Percentiles rank a stretch among this genome's conserved stretches.
Evolutionary conservation across 2,113 vertebrate genomes (phyloP).

Genomic region (Mandrillus leucophaeus): DNA sequence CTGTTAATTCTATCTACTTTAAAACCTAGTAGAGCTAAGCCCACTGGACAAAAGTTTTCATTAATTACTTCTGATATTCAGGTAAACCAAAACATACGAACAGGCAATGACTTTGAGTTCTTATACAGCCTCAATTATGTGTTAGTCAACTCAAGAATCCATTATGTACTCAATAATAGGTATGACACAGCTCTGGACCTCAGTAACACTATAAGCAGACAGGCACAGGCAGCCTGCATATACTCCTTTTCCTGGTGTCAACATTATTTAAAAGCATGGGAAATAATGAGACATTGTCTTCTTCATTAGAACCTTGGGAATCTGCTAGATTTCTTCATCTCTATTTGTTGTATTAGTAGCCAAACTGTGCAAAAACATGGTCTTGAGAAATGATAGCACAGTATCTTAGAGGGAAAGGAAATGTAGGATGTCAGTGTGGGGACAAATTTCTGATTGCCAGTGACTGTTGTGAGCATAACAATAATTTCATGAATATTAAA

Average conservation of each 20-base stretch:
- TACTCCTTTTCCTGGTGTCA: conserved; percentile 19
- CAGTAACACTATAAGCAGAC: conserved; percentile 5
- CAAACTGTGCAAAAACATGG: background rate
- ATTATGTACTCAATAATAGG: conserved; percentile 77
- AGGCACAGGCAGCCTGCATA: background rate
- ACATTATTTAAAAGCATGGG: conserved; percentile 1
- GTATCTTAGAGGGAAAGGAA: background rate
- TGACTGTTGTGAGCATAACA: background rate
- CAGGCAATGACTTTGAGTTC: conserved; percentile 26
- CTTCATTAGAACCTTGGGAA: background rate
- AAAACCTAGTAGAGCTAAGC: background rate
- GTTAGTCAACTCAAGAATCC: conserved; percentile 61
- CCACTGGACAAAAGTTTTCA: background rate
- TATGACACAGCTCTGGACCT: conserved; percentile 62
- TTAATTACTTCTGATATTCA: background rate
- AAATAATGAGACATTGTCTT: background rate
- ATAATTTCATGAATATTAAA: background rate
- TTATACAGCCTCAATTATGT: conserved; percentile 60
- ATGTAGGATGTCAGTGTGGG: background rate
- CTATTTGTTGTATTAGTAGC: background rate
- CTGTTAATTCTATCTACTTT: background rate
- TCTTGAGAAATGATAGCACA: background rate
- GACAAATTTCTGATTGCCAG: background rate
- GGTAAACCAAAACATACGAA: conserved; percentile 37
- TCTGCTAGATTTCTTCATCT: background rate